Evolutionary conservation across 2,113 vertebrate species (phyloP), one percentile per base, ranked within the genome.

Genomic region (Anguilla rostrata): DNA sequence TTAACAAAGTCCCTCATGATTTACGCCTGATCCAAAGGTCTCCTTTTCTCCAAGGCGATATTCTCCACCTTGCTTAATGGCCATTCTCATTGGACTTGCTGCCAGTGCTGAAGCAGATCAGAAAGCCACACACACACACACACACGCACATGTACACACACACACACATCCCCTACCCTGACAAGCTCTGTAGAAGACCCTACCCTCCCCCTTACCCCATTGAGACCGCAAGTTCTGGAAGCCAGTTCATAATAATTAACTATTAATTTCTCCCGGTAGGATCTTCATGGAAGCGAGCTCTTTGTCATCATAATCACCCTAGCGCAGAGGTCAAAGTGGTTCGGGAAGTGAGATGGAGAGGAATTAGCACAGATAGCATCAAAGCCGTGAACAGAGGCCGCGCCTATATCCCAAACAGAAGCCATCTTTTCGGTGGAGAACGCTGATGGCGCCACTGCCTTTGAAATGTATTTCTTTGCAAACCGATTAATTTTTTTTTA

Each of bases 31-130:
- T 43, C 29, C 26, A 43, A 75, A 78, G 22, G 12, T 11, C 20
- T 20, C 15, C 39, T 40, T 41, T 34, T 93, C 87, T 86, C 88
- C 88, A 82, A 83, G 86, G 86, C 79, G 88, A 88, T 89, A 88
- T 91, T 94, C 93, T 93, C 91, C 92, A 94, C 94, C 93, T 93
- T 89, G 93, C 95, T 95, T 94, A 90, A 46, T 34, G 43, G 22
- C 49, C 82, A 7, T 66, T 66, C 60, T 26, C 22, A 26, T 71
- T 56, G 40, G 26, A 56, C 29, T 53, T 83, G 26, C 43, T 11
- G 22, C 46, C 46, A 29, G n/a, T 71, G 66, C 49, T 85, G 53
- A 79, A 85, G 78, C 26, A 9, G n/a, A 18, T 16, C 34, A 39
- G 34, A 79, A 39, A 16, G 1, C 34, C 34, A 34, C 34, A 34